Conservation (phyloP, 2,888 invertebrate genomes). For the Gymnosoma rotundatum region DNA sequence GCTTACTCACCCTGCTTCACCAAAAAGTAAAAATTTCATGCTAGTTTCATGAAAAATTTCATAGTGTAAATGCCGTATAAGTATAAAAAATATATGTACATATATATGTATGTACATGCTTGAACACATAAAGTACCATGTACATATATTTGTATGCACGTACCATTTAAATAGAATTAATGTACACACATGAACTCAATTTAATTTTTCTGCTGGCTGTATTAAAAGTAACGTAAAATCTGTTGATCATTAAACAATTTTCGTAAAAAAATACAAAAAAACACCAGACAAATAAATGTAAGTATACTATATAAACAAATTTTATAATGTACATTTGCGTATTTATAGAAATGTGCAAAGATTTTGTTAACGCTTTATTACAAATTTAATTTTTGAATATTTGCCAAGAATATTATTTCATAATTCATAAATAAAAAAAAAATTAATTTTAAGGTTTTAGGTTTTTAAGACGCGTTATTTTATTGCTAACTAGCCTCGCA, state of each 20-base stretch:
- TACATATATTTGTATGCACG: too few relatives aligned
- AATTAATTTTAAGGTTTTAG: neutral
- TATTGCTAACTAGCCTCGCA: constrained; percentile 1
- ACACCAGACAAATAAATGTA: constrained; percentile 31
- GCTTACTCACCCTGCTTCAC: too few relatives aligned
- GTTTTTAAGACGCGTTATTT: too few relatives aligned
- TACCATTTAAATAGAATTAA: too few relatives aligned
- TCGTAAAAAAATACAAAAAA: constrained; percentile 11
- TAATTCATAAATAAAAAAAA: constrained; percentile 11
- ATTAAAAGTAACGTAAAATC: constrained; percentile 15
- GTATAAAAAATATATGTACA: too few relatives aligned
- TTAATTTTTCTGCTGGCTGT: constrained; percentile 8
- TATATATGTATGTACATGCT: too few relatives aligned
- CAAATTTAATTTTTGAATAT: constrained; percentile 38
- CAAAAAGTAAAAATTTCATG: too few relatives aligned
- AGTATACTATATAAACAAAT: neutral
- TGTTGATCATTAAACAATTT: neutral
- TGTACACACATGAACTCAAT: neutral
- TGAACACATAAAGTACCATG: too few relatives aligned
- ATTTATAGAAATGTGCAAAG: neutral
- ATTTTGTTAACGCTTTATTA: constrained; percentile 24
- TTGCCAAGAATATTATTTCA: constrained; percentile 50
- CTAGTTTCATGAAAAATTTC: too few relatives aligned
- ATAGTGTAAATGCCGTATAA: too few relatives aligned
- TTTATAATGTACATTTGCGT: neutral